Evolutionary conservation across 1,140 invertebrate genomes (phyloP).

Genomic region (Harlomillsia oculata): DNA sequence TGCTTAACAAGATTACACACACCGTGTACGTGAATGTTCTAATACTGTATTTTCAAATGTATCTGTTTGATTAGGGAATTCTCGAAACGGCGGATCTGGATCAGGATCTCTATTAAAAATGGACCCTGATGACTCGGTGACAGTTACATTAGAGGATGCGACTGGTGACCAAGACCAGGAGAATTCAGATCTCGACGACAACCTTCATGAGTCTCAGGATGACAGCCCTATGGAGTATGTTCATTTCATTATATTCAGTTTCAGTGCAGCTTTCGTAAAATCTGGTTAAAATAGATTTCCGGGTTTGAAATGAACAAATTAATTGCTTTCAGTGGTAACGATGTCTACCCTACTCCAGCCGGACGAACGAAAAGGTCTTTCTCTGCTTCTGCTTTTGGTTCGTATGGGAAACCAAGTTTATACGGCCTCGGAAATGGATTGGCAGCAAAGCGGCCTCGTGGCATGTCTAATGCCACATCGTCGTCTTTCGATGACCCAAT

Average conservation of each 20-base stretch:
- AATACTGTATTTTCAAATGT: too few species aligned
- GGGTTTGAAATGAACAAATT: too few species aligned
- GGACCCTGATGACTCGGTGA: constrained; percentile 25
- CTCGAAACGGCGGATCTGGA: too few species aligned
- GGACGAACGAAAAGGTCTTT: constrained; percentile 14
- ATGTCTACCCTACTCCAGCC: constrained; percentile 1
- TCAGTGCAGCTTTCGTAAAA: too few species aligned
- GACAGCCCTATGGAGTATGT: constrained; percentile 22
- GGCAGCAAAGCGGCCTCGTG: constrained; percentile 19
- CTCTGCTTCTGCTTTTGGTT: constrained; percentile 8
- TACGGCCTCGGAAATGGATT: constrained; percentile 2
- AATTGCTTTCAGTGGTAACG: constrained; percentile 12
- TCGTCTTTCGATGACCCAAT: constrained; percentile 29
- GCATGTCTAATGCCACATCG: constrained; percentile 18
- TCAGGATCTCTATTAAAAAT: constrained; percentile 24
- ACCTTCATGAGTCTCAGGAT: constrained; percentile 2
- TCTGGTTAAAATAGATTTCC: too few species aligned
- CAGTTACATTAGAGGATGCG: constrained; percentile 22
- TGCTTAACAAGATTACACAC: background rate
- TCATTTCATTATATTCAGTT: background rate
- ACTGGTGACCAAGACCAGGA: constrained; percentile 17
- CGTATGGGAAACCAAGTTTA: constrained; percentile 3
- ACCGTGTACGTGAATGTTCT: background rate
- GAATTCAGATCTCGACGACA: constrained; percentile 27
- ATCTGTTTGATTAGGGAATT: too few species aligned